Base-by-base conservation (phyloP, 1,140 invertebrate species). In the Hycleus cichorii region DNA sequence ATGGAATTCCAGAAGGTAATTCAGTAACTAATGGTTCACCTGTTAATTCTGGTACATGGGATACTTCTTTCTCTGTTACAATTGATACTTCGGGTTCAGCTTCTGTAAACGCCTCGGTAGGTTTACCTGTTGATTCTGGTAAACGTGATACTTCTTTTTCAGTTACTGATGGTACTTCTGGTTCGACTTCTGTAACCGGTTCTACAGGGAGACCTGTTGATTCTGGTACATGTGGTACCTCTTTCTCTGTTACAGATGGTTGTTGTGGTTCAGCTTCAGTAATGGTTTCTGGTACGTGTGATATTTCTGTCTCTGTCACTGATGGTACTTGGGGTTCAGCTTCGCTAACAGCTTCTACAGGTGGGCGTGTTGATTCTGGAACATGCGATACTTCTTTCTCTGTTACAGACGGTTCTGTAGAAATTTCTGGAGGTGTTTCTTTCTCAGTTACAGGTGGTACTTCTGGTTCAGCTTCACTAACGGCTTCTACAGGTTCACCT, bases 141-240 rank as follows among this genome's bases (percentile, higher is more conserved):
- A 12, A 27, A 32, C 32, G 7, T 51, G 44, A 58, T 45, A 45
- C 58, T 51, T 50, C 56, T 61, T 61, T 61, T 4, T 18, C 57
- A 26, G 47, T 38, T 3, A 24, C 12, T 43, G 11, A 8, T 9
- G 8, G 8, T 9, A n/a, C 18, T n/a, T 47, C 45, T 47, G 45
- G 45, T 47, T 18, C 18, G 2, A 18, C 18, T 18, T 18, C 18
- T 18, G 8, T 47, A 12, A 12, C 45, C 5, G 45, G 1, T 47
- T 47, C 4, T 10, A n/a, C 8, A 12, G 45, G 32, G 0, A 9
- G 0, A 18, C 39, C n/a, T 46, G 46, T 26, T 49, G 47, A n/a
- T 39, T 9, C 25, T 38, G 46, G 46, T 47, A 5, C 18, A 47
- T 47, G 11, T 26, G n/a, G 46, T 11, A 2, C 10, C 9, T 25